A percentile compares a stretch with the other conserved stretches of the same genome.
These are phyloP conservation scores for Nephrotoma appendiculata DNA, from an alignment of 2,888 invertebrate genomes.

Conservation along the genomic window DNA sequence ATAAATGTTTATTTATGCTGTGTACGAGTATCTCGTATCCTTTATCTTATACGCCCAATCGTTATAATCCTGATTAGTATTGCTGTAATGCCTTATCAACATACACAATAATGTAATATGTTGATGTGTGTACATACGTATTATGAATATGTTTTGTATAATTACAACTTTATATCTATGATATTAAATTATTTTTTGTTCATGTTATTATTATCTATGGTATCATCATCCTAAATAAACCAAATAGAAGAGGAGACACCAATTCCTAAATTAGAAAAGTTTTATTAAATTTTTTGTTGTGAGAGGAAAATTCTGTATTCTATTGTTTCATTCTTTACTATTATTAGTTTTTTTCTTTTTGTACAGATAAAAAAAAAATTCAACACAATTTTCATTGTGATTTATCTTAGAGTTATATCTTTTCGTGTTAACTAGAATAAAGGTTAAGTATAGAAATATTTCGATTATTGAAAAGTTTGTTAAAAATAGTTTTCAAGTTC, in stretches of 20 bases:
- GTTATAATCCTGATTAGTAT: not conserved
- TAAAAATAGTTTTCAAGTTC: too few relatives aligned
- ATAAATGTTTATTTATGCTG: not conserved
- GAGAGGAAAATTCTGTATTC: not conserved
- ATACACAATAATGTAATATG: not conserved
- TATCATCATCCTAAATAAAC: not conserved
- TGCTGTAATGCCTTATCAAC: not conserved
- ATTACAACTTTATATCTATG: not conserved
- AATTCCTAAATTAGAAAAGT: not conserved
- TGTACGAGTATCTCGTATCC: not conserved
- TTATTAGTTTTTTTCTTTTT: not conserved
- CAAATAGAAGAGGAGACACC: not conserved
- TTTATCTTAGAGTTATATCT: too few relatives aligned
- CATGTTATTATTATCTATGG: not conserved
- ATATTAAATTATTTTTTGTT: not conserved
- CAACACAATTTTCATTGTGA: too few relatives aligned
- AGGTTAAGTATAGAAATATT: too few relatives aligned
- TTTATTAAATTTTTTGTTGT: not conserved
- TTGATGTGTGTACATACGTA: not conserved
- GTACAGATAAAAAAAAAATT: too few relatives aligned
- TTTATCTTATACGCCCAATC: not conserved
- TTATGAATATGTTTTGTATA: not conserved
- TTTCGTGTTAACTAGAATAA: too few relatives aligned
- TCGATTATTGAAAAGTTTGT: too few relatives aligned
- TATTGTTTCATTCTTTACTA: not conserved